Conservation (phyloP, 2,888 invertebrate genomes). For the Corbicula japonica region DNA sequence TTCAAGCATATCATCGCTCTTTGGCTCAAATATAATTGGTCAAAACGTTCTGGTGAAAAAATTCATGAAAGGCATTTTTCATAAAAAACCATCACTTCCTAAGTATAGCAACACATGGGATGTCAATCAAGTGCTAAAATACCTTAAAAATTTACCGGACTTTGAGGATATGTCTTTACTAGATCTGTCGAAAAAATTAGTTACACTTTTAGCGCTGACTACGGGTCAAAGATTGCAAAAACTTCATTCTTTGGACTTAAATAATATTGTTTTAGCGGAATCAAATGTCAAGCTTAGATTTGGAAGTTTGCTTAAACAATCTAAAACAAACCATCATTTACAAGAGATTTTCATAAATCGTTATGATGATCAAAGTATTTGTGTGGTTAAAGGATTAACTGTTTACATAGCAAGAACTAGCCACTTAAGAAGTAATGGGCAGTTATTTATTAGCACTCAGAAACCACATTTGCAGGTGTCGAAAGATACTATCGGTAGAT, state of each 20-base stretch:
- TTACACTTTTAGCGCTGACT: conserved; percentile 52
- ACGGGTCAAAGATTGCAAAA: conserved; percentile 55
- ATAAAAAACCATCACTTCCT: conserved; percentile 46
- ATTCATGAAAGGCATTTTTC: conserved; percentile 63
- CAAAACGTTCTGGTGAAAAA: conserved; percentile 32
- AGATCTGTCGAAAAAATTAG: conserved; percentile 36
- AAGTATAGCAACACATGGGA: conserved; percentile 59
- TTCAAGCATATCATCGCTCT: neutral
- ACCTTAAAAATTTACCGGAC: conserved; percentile 30
- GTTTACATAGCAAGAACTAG: conserved; percentile 44
- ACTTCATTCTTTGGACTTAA: conserved; percentile 48
- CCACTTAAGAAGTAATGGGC: conserved; percentile 13
- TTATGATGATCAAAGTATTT: conserved; percentile 45
- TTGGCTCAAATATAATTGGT: conserved; percentile 4
- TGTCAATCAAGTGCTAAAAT: conserved; percentile 46
- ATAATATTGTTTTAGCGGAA: conserved; percentile 22
- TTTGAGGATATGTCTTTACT: conserved; percentile 38
- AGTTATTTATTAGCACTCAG: conserved; percentile 37
- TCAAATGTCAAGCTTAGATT: conserved; percentile 23
- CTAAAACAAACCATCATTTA: conserved; percentile 42
- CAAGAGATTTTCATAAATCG: conserved; percentile 1
- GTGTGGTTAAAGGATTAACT: conserved; percentile 41
- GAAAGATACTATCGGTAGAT: conserved; percentile 46
- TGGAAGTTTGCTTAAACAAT: conserved; percentile 48
- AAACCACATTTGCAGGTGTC: conserved; percentile 47